These are phyloP conservation scores for Anableps anableps DNA, from an alignment of 2,797 vertebrate species.

Conservation along the genomic window DNA sequence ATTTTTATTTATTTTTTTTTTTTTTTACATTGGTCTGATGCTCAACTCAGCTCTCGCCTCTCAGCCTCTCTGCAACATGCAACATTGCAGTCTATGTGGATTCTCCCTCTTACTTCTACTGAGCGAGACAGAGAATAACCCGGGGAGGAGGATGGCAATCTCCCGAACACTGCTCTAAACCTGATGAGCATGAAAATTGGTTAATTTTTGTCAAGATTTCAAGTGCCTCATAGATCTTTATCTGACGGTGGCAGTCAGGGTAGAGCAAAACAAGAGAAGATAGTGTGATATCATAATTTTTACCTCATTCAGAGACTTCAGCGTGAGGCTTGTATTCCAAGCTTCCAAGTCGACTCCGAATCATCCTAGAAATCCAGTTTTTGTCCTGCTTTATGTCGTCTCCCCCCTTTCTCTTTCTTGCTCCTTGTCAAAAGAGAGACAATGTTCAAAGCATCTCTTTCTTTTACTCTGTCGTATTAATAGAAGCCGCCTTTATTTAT, in stretches of 20 bases:
- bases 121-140: slow-evolving; percentile 45
- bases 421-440: slow-evolving; percentile 74
- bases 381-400: slow-evolving; percentile 57
- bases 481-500: slow-evolving; percentile 71
- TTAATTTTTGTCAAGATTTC: slow-evolving; percentile 58
- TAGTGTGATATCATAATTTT: slow-evolving; percentile 50
- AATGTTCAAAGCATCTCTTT: slow-evolving; percentile 84
- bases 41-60: slow-evolving; percentile 44
- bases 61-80: slow-evolving; percentile 63
- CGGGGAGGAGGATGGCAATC: slow-evolving; percentile 76
- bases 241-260: slow-evolving; percentile 39
- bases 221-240: slow-evolving; percentile 47
- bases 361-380: slow-evolving; percentile 82
- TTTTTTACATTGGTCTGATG: slow-evolving; percentile 47
- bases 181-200: slow-evolving; percentile 72
- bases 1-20: slow-evolving; percentile 45
- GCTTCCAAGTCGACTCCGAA: slow-evolving; percentile 81
- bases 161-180: slow-evolving; percentile 54
- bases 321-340: slow-evolving; percentile 81
- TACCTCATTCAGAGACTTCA: slow-evolving; percentile 87
- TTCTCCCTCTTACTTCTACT: slow-evolving; percentile 47
- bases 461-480: slow-evolving; percentile 71
- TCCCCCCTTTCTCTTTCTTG: slow-evolving; percentile 65
- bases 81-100: slow-evolving; percentile 60
- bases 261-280: slow-evolving; percentile 27